Evolutionary conservation across 2,113 vertebrate genomes (phyloP), one percentile per base, ranked within the genome.

Genomic region (Elephantulus edwardii): DNA sequence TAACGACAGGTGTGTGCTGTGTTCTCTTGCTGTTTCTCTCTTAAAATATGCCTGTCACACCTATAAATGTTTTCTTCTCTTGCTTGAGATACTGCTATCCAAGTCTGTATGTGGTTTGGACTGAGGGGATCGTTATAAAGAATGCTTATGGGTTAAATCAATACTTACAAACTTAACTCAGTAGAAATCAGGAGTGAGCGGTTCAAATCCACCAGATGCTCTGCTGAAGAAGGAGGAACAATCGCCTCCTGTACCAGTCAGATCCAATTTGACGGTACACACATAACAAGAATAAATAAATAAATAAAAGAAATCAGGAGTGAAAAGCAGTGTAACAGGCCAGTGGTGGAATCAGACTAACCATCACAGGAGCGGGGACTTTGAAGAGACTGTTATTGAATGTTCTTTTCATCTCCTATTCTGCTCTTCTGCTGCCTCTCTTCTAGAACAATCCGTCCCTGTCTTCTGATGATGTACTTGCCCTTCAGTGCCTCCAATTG

Each of bases 1-100:
- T 83, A 99, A 99, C 56, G 98, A 99, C 48, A 99, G 99, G 99
- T 98, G 95, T n/a, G 11, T 82, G 19, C 30, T 8, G 10, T 11
- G 0, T 22, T 0, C 3, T 22, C 20, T 48, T 16, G 28, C 42
- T 44, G 19, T 6, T 0, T 0, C 22, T 10, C 22, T 50, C 58
- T 16, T 46, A 1, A 0, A 26, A 0, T 1, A 0, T 1, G 28
- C n/a, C 52, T 52, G 6, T 26, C 4, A 6, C 13, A 8, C 8
- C 1, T 0, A 1, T n/a, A 38, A 42, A 14, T 8, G 28, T 72
- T 35, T 20, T 10, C 35, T 78, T 33, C 28, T 50, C 22, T 38
- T 33, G 48, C 33, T 79, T 89, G 56, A 79, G 74, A 33, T 88
- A 68, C 3, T 85, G 62, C 64, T 26, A 79, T 50, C 75, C 28